Evolutionary conservation across 1,140 invertebrate species (phyloP), one percentile per base, ranked within the genome.

Genomic region (Helicoverpa zea): DNA sequence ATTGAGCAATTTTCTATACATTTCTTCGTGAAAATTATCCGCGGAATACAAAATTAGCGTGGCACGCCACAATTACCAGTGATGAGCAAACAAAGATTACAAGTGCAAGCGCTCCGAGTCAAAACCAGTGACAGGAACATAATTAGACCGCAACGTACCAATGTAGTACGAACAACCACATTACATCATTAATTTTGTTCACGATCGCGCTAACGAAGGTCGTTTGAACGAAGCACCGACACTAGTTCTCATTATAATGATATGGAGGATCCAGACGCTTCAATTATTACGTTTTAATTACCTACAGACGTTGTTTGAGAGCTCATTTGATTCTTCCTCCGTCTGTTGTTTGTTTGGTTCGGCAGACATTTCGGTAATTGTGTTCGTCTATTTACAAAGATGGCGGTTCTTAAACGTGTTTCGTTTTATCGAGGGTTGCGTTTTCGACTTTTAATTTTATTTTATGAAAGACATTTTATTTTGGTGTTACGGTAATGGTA

Each of bases 151-250:
- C 81, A 82, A 81, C 51, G 23, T 75, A 74, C 49, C 52, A 54
- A 63, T 76, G 80, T 73, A 68, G 52, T 52, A 49, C 14, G 59
- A 75, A 66, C 58, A 75, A 75, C 79, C 47, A 43, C 68, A 75
- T 74, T 81, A 84, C 76, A 78, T 84, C 79, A 84, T 84, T 83
- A 83, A 86, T 77, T 77, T 77, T 54, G 78, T 83, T 77, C 66
- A 78, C 72, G 54, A 83, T 80, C 79, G 79, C 74, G 61, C 84
- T 86, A 86, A 86, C 81, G 81, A 86, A 86, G 74, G 73, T 63
- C 47, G 81, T 81, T 73, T 79, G 66, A 54, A 68, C 11, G 52
- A 29, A 70, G 64, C 52, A 75, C 29, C 56, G 61, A 72, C 58
- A 66, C 58, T 80, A 80, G 18, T 80, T 64, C 49, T 63, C 68